phyloP scores from a whole-genome alignment of 2,113 vertebrate species.

The Eptatretus burgeri region DNA sequence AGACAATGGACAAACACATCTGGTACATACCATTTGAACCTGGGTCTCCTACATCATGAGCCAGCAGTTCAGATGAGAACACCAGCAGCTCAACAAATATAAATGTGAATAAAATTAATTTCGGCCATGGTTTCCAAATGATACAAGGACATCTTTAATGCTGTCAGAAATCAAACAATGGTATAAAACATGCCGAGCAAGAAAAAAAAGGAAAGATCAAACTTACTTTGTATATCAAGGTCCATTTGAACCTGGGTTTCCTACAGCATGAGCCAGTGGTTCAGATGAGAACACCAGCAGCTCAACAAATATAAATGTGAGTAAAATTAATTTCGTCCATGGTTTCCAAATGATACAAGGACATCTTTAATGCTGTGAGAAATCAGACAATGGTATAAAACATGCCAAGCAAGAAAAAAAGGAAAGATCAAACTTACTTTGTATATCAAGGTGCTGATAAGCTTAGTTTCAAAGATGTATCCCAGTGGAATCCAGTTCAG shows the following conservation, averaged over 20 bases:
- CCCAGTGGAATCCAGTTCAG: constrained; percentile 98
- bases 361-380: neutral
- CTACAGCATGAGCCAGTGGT: too few species aligned
- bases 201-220: neutral
- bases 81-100: neutral
- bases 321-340: neutral
- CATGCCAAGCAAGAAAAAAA: neutral
- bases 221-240: constrained; percentile 81
- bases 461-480: constrained; percentile 96
- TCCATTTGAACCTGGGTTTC: constrained; percentile 12
- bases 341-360: neutral
- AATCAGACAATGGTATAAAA: too few species aligned
- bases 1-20: too few species aligned
- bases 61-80: neutral
- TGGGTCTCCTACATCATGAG: neutral
- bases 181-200: too few species aligned
- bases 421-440: constrained; percentile 27
- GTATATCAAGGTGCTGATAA: constrained; percentile 95
- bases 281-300: neutral
- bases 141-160: neutral
- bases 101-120: neutral
- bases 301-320: neutral
- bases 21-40: neutral
- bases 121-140: neutral
- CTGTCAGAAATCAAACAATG: too few species aligned